These are phyloP conservation scores for Monochamus saltuarius DNA, from an alignment of 1,140 invertebrate genomes.

Conservation along the genomic window DNA sequence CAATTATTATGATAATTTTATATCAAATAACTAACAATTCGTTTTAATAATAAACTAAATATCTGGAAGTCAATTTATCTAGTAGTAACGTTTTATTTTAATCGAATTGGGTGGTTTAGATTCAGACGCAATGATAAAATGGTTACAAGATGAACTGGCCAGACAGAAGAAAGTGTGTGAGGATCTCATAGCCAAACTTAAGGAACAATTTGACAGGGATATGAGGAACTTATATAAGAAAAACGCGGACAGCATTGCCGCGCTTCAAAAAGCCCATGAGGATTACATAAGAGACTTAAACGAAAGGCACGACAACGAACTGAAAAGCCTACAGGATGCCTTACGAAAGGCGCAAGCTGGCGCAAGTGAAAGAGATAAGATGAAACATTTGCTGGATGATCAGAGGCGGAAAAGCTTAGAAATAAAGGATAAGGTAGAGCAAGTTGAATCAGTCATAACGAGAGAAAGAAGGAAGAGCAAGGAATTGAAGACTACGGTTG, in stretches of 20 bases:
- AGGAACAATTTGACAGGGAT: slow-evolving; percentile 35
- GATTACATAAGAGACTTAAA: slow-evolving; percentile 31
- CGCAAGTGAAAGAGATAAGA: slow-evolving; percentile 10
- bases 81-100: too few species aligned
- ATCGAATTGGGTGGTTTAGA: too few species aligned
- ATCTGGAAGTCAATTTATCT: too few species aligned
- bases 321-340: slow-evolving; percentile 28
- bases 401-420: slow-evolving; percentile 25
- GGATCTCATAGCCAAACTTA: slow-evolving; percentile 31
- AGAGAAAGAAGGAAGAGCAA: slow-evolving; percentile 23
- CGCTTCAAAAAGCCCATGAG: slow-evolving; percentile 36
- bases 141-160: slow-evolving; percentile 23
- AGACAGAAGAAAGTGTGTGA: slow-evolving; percentile 34
- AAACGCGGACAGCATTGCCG: slow-evolving; percentile 34
- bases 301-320: slow-evolving; percentile 29
- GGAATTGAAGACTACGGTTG: slow-evolving; percentile 10
- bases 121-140: slow-evolving; percentile 8
- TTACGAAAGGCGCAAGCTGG: slow-evolving; percentile 22
- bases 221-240: slow-evolving; percentile 33
- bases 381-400: slow-evolving; percentile 25
- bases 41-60: too few species aligned
- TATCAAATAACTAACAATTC: too few species aligned
- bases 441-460: slow-evolving; percentile 24
- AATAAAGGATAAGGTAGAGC: slow-evolving; percentile 30
- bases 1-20: too few species aligned